phyloP scores from a whole-genome alignment of 2,113 vertebrate genomes.

The Halcyon senegalensis region DNA sequence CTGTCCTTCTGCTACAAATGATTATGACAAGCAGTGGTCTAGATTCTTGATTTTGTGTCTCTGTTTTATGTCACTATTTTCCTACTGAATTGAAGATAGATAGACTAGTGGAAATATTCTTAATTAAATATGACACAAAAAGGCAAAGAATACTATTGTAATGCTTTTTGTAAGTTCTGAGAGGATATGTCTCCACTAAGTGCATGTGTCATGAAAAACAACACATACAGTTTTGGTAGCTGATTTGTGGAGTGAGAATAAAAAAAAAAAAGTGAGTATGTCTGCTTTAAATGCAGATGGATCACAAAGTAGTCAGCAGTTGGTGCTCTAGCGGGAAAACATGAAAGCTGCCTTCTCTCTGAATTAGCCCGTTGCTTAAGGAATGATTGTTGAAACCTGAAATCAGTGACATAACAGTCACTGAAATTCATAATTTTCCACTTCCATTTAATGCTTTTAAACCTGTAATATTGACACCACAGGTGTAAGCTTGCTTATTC shows the following conservation, averaged over 20 bases:
- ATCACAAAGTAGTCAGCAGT: not conserved
- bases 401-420: not conserved
- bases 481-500: not conserved
- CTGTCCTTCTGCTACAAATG: not conserved
- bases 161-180: not conserved
- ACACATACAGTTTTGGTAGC: not conserved
- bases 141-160: not conserved
- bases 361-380: not conserved
- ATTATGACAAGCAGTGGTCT: not conserved
- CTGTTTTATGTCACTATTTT: not conserved
- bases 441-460: not conserved
- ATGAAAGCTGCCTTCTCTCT: not conserved
- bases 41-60: not conserved
- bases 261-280: not conserved
- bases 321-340: not conserved
- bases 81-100: not conserved
- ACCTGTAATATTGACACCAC: not conserved
- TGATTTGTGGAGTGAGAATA: not conserved
- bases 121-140: not conserved
- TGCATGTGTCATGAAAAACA: not conserved
- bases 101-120: not conserved
- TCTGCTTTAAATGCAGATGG: not conserved
- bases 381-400: not conserved
- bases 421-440: not conserved
- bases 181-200: not conserved